Evolutionary conservation across 2,888 invertebrate genomes (phyloP), one percentile per base, ranked within the genome.

Genomic region (Petrophora chlorosata): DNA sequence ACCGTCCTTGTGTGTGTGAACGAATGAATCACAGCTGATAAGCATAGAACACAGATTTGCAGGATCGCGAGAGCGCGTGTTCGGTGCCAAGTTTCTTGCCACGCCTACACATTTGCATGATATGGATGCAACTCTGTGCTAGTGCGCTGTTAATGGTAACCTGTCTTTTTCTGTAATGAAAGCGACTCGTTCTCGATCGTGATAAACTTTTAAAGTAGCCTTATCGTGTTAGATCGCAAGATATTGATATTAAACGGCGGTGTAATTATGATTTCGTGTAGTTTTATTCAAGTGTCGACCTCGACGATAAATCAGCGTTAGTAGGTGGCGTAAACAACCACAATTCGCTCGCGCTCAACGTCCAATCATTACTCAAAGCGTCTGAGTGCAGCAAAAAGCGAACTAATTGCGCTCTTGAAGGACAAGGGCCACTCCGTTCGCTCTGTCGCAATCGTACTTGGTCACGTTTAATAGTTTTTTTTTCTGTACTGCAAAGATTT

Each of bases 351-450:
- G 70, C 61, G 69, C 61, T 70, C 66, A 63, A 61, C 73, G 69
- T 79, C 76, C 77, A 84, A 85, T 87, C 84, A 86, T 87, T 85
- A 87, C 80, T 87, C 82, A 86, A 82, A 82, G 83, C 76, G 85
- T 75, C 77, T 67, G 69, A 82, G 76, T 82, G 81, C 82, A 81
- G 79, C 85, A 88, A 88, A 89, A 88, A 88, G 78, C 74, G 72
- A 65, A 80, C 89, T 89, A 89, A 89, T 88, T 87, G 86, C 85
- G 74, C 76, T 79, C 83, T 85, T 81, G 81, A 87, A 85, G 83
- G 85, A 86, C 86, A 83, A 84, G 85, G 81, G 79, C 78, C 80
- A 80, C 80, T 84, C 75, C 63, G 63, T 61, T 68, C 68, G 63
- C 70, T 76, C 82, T 79, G 81, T 84, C 79, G 76, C 79, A 78